A percentile compares a stretch with the other conserved stretches of the same genome.
These are phyloP conservation scores for Crocidura indochinensis DNA, from an alignment of 2,797 vertebrate species.

Conservation along the genomic window DNA sequence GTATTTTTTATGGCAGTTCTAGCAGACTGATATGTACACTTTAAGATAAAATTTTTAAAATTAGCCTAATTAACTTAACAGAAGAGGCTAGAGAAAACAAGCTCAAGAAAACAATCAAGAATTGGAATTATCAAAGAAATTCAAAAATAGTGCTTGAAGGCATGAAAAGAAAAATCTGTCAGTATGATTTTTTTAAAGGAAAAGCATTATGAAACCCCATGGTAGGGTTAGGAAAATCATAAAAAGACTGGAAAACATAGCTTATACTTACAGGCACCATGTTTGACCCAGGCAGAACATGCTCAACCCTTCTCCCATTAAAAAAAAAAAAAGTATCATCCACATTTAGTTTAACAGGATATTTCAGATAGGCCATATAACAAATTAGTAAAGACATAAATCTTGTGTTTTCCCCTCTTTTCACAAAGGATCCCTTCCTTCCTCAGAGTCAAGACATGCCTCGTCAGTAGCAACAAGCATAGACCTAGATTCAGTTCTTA, in stretches of 20 bases:
- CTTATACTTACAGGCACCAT: neutral
- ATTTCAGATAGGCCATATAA: neutral
- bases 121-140: slow-evolving; percentile 9
- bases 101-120: neutral
- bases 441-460: neutral
- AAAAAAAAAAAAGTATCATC: neutral
- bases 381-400: neutral
- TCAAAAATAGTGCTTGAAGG: slow-evolving; percentile 15
- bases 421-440: neutral
- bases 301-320: neutral
- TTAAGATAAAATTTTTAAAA: slow-evolving; percentile 46
- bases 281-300: no score
- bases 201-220: neutral
- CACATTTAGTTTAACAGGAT: slow-evolving; percentile 16
- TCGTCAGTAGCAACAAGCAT: neutral
- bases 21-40: neutral
- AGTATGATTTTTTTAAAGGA: slow-evolving; percentile 30
- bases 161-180: slow-evolving; percentile 26
- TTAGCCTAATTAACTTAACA: slow-evolving; percentile 27
- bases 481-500: neutral
- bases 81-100: slow-evolving; percentile 21
- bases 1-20: neutral
- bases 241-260: neutral
- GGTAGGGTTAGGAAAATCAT: neutral
- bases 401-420: neutral